These are phyloP conservation scores for Pangasius djambal DNA, from an alignment of 2,797 vertebrate species.

Conservation along the genomic window DNA sequence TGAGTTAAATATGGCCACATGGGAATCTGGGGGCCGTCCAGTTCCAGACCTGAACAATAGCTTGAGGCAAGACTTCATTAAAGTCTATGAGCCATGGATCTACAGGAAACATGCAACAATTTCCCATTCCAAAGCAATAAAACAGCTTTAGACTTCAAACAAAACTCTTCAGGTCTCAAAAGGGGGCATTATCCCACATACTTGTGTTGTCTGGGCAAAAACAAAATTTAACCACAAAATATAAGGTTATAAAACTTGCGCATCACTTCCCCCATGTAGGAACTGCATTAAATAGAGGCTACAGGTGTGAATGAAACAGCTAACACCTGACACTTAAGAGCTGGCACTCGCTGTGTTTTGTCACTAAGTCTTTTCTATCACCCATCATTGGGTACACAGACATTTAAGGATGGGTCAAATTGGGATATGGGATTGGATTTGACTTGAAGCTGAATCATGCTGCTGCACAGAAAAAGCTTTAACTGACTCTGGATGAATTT, in stretches of 20 bases:
- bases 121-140: slow-evolving; percentile 43
- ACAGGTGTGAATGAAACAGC: slow-evolving; percentile 69
- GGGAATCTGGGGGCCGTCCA: slow-evolving; percentile 35
- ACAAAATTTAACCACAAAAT: slow-evolving; percentile 71
- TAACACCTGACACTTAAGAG: slow-evolving; percentile 71
- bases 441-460: slow-evolving; percentile 21
- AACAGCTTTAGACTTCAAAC: slow-evolving; percentile 62
- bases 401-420: slow-evolving; percentile 26
- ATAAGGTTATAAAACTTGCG: slow-evolving; percentile 69
- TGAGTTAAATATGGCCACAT: slow-evolving; percentile 28
- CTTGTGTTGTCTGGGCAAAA: slow-evolving; percentile 67
- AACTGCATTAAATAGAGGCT: slow-evolving; percentile 70
- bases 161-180: slow-evolving; percentile 58
- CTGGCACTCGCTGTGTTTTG: slow-evolving; percentile 57
- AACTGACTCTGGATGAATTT: not conserved
- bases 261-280: slow-evolving; percentile 63
- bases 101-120: slow-evolving; percentile 42
- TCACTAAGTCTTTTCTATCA: slow-evolving; percentile 46
- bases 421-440: slow-evolving; percentile 9
- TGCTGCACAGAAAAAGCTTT: not conserved
- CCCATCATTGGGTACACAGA: slow-evolving; percentile 35
- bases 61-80: slow-evolving; percentile 38
- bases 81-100: slow-evolving; percentile 37
- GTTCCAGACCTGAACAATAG: slow-evolving; percentile 34
- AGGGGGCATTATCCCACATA: slow-evolving; percentile 65